These are phyloP conservation scores for Mechanitis messenoides DNA, from an alignment of 2,888 invertebrate genomes.

Conservation along the genomic window DNA sequence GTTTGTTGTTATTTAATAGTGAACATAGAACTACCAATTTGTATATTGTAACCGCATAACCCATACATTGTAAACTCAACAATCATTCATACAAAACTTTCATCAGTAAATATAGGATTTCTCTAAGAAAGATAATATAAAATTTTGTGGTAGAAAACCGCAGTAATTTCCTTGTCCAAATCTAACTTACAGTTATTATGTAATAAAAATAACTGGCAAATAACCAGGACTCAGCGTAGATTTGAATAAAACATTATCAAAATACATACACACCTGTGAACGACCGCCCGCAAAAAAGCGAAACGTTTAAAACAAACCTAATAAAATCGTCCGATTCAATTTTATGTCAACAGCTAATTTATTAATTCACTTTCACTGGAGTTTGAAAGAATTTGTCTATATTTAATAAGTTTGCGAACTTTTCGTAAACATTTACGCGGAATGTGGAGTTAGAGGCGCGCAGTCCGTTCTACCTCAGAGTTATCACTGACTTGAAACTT, in stretches of 20 bases:
- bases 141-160: slow-evolving; percentile 1
- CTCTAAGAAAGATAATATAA: not conserved
- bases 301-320: slow-evolving; percentile 49
- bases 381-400: slow-evolving; percentile 23
- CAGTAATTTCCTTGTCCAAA: not conserved
- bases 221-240: slow-evolving; percentile 12
- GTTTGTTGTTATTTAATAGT: too few species aligned
- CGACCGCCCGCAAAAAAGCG: slow-evolving; percentile 48
- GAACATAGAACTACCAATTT: too few species aligned
- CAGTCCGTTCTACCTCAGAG: slow-evolving; percentile 53
- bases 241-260: slow-evolving; percentile 29
- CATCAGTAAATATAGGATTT: slow-evolving; percentile 2
- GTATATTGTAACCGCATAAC: too few species aligned
- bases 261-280: slow-evolving; percentile 57
- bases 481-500: slow-evolving; percentile 53
- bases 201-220: slow-evolving; percentile 22
- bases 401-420: slow-evolving; percentile 53
- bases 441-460: slow-evolving; percentile 52
- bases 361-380: slow-evolving; percentile 41
- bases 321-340: slow-evolving; percentile 42
- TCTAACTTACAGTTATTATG: too few species aligned
- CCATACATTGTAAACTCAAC: not conserved
- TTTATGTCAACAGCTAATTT: slow-evolving; percentile 9
- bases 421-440: slow-evolving; percentile 65
- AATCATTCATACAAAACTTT: not conserved